Conservation (phyloP, 2,113 vertebrate genomes). For the Paratilapia polleni region DNA sequence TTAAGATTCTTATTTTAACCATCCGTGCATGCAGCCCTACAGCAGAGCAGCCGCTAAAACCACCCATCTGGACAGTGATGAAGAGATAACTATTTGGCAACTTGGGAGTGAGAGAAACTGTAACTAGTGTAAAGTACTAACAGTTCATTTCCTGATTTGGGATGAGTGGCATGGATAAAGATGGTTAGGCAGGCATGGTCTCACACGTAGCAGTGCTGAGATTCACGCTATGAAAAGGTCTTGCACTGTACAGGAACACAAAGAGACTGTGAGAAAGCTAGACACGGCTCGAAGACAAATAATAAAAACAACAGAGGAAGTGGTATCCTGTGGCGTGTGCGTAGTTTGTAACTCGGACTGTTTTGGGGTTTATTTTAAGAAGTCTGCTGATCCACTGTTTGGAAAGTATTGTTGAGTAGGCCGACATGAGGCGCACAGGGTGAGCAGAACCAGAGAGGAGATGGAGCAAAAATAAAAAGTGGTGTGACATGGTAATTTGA, state of each 20-base stretch:
- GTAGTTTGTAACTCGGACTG: background rate
- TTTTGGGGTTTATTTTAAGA: slow-evolving; percentile 15
- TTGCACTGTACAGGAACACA: background rate
- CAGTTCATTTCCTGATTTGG: slow-evolving; percentile 27
- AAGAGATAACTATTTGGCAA: slow-evolving; percentile 29
- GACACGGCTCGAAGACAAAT: background rate
- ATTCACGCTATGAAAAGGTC: slow-evolving; percentile 22
- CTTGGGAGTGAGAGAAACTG: slow-evolving; percentile 45
- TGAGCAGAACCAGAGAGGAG: background rate
- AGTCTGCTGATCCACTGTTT: background rate
- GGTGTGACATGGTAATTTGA: slow-evolving; percentile 2
- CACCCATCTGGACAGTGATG: slow-evolving; percentile 33
- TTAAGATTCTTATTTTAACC: background rate
- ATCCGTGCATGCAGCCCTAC: background rate
- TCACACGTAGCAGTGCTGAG: background rate
- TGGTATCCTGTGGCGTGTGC: background rate
- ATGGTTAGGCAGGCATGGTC: slow-evolving; percentile 28
- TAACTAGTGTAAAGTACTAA: slow-evolving; percentile 53
- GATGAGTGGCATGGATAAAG: slow-evolving; percentile 4
- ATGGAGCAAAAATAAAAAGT: slow-evolving; percentile 17
- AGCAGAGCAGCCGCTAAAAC: background rate
- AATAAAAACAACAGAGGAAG: slow-evolving; percentile 19
- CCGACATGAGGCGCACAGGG: slow-evolving; percentile 2
- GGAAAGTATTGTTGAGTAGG: background rate
- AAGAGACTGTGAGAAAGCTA: slow-evolving; percentile 7